Evolutionary conservation across 1,140 invertebrate species (phyloP).

Genomic region (Pogonomyrmex barbatus): DNA sequence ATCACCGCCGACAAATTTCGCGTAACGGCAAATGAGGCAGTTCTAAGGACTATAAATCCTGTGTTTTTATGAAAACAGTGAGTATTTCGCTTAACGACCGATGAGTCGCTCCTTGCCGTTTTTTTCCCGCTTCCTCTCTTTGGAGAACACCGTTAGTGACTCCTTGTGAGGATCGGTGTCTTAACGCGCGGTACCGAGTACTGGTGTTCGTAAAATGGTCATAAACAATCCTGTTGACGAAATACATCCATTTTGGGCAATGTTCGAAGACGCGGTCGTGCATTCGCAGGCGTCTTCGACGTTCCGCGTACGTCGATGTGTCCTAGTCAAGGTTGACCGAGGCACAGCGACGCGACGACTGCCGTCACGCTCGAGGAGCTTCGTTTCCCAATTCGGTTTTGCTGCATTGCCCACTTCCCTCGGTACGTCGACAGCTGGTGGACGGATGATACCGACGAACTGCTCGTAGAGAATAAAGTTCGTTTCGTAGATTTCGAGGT

Average conservation of each 20-base stretch:
- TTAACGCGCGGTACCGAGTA: conserved; percentile 23
- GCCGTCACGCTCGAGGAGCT: conserved; percentile 64
- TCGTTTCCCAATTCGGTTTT: conserved; percentile 72
- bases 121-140: conserved; percentile 41
- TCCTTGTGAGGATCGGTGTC: neutral
- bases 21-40: neutral
- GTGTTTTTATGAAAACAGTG: conserved; percentile 69
- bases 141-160: conserved; percentile 63
- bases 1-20: conserved; percentile 1
- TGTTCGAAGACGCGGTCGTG: neutral
- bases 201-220: conserved; percentile 58
- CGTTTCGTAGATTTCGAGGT: conserved; percentile 54
- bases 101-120: conserved; percentile 58
- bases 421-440: conserved; percentile 65
- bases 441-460: conserved; percentile 62
- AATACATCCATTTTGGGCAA: neutral
- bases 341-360: conserved; percentile 35
- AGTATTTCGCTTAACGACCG: conserved; percentile 73
- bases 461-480: conserved; percentile 45
- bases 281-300: neutral
- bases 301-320: conserved; percentile 19
- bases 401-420: conserved; percentile 63
- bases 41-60: conserved; percentile 64
- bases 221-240: conserved; percentile 39
- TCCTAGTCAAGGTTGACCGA: conserved; percentile 68